Evolutionary conservation across 2,797 vertebrate species (phyloP).

Genomic region (Chelon labrosus): DNA sequence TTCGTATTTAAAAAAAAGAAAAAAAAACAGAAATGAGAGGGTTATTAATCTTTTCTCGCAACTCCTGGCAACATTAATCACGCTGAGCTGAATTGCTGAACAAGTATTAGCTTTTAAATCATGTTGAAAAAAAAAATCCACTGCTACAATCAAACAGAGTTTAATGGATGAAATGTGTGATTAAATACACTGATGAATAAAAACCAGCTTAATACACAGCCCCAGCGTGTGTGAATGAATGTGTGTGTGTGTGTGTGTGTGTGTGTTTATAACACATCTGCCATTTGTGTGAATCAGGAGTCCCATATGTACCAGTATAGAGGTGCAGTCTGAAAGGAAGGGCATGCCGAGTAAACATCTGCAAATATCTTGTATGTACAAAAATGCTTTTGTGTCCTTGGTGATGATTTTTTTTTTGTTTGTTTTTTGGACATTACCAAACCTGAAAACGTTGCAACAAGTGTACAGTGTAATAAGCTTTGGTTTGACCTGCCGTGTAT

Average conservation of each 20-base stretch:
- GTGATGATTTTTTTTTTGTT: slow-evolving; percentile 6
- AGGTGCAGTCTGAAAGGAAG: slow-evolving; percentile 42
- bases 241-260: slow-evolving; percentile 5
- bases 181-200: slow-evolving; percentile 64
- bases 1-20: not conserved
- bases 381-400: slow-evolving; percentile 8
- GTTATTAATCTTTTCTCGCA: not conserved
- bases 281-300: slow-evolving; percentile 29
- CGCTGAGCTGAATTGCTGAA: not conserved
- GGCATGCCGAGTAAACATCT: slow-evolving; percentile 57
- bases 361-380: slow-evolving; percentile 41
- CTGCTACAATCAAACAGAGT: slow-evolving; percentile 69
- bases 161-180: slow-evolving; percentile 74
- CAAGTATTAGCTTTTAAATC: too few species aligned
- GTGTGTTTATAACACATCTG: slow-evolving; percentile 32
- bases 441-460: slow-evolving; percentile 6
- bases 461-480: slow-evolving; percentile 39
- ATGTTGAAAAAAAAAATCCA: slow-evolving; percentile 17
- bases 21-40: not conserved
- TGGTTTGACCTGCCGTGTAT: slow-evolving; percentile 46
- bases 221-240: slow-evolving; percentile 34
- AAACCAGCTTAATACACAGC: slow-evolving; percentile 54
- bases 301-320: slow-evolving; percentile 28
- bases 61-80: not conserved
- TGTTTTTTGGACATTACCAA: not conserved